Evolutionary conservation across 2,888 invertebrate species (phyloP).

Genomic region (Ernsta delagoae): DNA sequence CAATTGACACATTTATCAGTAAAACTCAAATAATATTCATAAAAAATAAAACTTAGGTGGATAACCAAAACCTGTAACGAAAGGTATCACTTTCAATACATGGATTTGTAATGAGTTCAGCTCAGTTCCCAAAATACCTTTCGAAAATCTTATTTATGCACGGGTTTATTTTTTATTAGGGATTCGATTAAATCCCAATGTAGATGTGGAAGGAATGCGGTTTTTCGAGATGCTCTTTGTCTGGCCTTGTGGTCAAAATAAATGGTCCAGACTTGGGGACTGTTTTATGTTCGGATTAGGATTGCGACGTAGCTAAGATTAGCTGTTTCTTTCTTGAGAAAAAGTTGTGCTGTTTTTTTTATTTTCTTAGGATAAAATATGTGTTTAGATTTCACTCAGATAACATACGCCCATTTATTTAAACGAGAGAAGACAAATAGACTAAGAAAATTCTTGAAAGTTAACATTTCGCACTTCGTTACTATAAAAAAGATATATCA

Average conservation of each 20-base stretch:
- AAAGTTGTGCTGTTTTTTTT: neutral
- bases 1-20: too few species aligned
- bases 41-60: too few species aligned
- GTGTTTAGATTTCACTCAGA: slow-evolving; percentile 21
- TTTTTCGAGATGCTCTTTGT: slow-evolving; percentile 28
- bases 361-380: slow-evolving; percentile 23
- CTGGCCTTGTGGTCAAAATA: slow-evolving; percentile 37
- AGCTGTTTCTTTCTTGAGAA: slow-evolving; percentile 17
- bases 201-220: slow-evolving; percentile 33
- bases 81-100: neutral
- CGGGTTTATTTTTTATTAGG: slow-evolving; percentile 21
- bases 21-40: too few species aligned
- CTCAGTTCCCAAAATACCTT: slow-evolving; percentile 6
- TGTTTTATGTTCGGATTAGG: slow-evolving; percentile 33
- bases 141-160: slow-evolving; percentile 5
- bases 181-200: slow-evolving; percentile 27
- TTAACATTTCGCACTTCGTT: slow-evolving; percentile 22
- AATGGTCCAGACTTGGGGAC: slow-evolving; percentile 21
- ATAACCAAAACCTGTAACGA: neutral
- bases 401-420: slow-evolving; percentile 23
- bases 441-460: slow-evolving; percentile 19
- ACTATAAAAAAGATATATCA: slow-evolving; percentile 29
- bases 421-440: slow-evolving; percentile 10
- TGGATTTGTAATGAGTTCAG: neutral
- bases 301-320: slow-evolving; percentile 23